Percentiles rank a stretch among this genome's conserved stretches.
These are phyloP conservation scores for Helobdella robusta DNA, from an alignment of 2,888 invertebrate genomes.

Conservation along the genomic window DNA sequence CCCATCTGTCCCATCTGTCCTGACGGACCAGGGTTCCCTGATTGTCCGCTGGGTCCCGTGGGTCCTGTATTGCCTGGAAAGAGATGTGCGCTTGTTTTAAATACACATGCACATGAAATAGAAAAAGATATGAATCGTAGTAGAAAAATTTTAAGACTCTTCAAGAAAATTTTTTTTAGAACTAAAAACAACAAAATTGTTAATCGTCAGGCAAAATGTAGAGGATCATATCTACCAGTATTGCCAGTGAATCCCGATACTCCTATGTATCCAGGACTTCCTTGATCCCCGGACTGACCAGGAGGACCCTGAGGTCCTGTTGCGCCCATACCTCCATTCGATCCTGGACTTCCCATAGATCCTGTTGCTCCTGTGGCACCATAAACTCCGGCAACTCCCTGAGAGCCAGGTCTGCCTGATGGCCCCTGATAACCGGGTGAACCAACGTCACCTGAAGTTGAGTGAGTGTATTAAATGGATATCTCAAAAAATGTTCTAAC, in stretches of 20 bases:
- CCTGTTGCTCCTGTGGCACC: slow-evolving; percentile 20
- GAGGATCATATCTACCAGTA: too few species aligned
- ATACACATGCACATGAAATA: too few species aligned
- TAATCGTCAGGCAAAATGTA: too few species aligned
- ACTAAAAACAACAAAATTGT: too few species aligned
- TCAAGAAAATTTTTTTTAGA: too few species aligned
- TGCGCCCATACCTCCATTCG: slow-evolving; percentile 12
- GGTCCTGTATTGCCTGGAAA: slow-evolving; percentile 25
- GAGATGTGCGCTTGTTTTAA: too few species aligned
- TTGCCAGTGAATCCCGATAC: slow-evolving; percentile 28
- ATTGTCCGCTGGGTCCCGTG: slow-evolving; percentile 22
- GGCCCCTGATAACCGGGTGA: slow-evolving; percentile 17
- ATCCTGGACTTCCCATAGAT: slow-evolving; percentile 18
- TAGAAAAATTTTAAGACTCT: too few species aligned
- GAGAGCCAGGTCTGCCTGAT: slow-evolving; percentile 19
- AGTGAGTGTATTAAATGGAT: too few species aligned
- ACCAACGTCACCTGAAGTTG: slow-evolving; percentile 24
- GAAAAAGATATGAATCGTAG: too few species aligned
- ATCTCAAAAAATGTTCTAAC: too few species aligned
- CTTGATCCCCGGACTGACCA: slow-evolving; percentile 22
- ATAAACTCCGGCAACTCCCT: slow-evolving; percentile 12
- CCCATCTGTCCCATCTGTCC: slow-evolving; percentile 31
- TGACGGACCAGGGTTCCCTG: slow-evolving; percentile 31
- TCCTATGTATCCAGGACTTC: slow-evolving; percentile 23
- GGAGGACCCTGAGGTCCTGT: slow-evolving; percentile 18